These are phyloP conservation scores for Magallana nippona DNA, from an alignment of 2,888 invertebrate species.

Conservation along the genomic window DNA sequence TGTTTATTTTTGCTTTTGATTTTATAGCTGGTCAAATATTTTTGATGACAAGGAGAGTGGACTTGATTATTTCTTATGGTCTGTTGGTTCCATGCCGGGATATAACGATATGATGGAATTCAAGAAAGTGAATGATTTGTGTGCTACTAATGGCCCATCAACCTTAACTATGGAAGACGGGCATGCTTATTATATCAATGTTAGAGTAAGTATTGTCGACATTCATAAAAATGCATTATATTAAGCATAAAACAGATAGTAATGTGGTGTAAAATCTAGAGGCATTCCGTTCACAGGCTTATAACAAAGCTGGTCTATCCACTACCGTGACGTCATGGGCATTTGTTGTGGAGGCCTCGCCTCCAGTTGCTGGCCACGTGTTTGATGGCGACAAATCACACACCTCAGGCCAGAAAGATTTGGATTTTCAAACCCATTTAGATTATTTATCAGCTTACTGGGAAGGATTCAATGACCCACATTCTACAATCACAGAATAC, in stretches of 20 bases:
- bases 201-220: conserved; percentile 50
- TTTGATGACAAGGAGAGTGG: conserved; percentile 48
- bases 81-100: conserved; percentile 41
- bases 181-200: conserved; percentile 57
- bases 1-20: not conserved
- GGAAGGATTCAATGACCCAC: conserved; percentile 61
- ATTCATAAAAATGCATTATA: not conserved
- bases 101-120: conserved; percentile 42
- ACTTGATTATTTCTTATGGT: conserved; percentile 42
- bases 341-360: conserved; percentile 53
- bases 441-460: conserved; percentile 51
- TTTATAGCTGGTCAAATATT: conserved; percentile 43
- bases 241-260: not conserved
- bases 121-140: conserved; percentile 41
- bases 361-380: conserved; percentile 55
- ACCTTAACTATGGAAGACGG: conserved; percentile 53
- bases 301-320: conserved; percentile 56
- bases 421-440: conserved; percentile 52
- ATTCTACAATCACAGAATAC: conserved; percentile 55
- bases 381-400: conserved; percentile 49
- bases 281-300: conserved; percentile 41
- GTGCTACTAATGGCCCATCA: conserved; percentile 45
- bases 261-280: too few species aligned
- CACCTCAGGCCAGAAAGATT: conserved; percentile 38
- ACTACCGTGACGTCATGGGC: conserved; percentile 56